Base-by-base conservation (phyloP, 2,888 invertebrate species). In the Hydriomena furcata region DNA sequence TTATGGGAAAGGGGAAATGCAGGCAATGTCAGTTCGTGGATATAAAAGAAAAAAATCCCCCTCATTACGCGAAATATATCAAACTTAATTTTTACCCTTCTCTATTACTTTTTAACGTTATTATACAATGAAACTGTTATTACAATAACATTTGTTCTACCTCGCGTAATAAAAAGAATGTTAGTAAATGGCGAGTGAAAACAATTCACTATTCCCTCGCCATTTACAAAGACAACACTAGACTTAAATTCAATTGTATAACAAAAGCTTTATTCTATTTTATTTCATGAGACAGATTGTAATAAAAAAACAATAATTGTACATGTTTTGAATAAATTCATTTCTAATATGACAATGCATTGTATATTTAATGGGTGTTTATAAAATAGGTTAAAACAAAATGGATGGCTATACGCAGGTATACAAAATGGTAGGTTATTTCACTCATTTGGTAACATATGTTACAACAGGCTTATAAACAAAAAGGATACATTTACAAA, bases 401-500 rank as follows among this genome's bases (percentile, higher is more conserved):
- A 10, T 34, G 34, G 7, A 28, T 41, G 36, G 30, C 28, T 20
- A 24, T 10, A 35, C 34, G 8, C 23, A 34, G 25, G 38, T 50
- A 31, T 41, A 13, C 13, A 45, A 28, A 50, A 24, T 36, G 24
- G 40, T 50, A 42, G 23, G 31, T 41, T 30, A 24, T 42, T 52
- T 50, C 31, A 52, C 45, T 51, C 41, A 32, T 41, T 36, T 52
- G 55, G 53, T 53, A 57, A 55, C 53, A 34, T 23, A 43, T 32
- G 50, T 44, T 58, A 58, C 58, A 43, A 28, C 51, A 37, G 24
- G 37, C 41, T 23, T 51, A 41, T 11, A 31, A 20, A 47, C 27
- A 37, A 20, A 45, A 17, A 17, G 17, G 60, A 65, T 73, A 75
- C 73, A 77, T 79, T 74, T 74, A 79, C 76, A 79, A 75, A 77